A percentile compares a stretch with the other conserved stretches of the same genome.
phyloP scores from a whole-genome alignment of 2,888 invertebrate genomes.

The Drosophila neotestacea region DNA sequence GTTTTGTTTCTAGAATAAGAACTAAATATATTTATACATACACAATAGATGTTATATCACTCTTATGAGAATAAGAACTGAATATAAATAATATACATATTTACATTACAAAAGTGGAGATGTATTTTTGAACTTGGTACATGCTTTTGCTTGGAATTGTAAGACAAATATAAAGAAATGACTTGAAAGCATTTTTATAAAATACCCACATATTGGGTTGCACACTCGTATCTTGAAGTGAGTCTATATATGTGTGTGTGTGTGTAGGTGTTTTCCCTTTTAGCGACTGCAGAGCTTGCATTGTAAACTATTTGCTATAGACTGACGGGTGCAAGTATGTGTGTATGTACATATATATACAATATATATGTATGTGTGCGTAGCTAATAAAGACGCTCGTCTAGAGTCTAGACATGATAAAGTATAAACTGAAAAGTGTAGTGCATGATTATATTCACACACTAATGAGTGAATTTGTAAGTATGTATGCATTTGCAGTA shows the following conservation, averaged over 20 bases:
- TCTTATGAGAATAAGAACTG: too few relatives aligned
- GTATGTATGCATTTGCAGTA: constrained; percentile 17
- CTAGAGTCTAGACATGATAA: constrained; percentile 80
- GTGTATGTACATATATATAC: not conserved
- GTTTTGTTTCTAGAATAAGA: too few relatives aligned
- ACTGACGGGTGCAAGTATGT: not conserved
- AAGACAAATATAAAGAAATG: constrained; percentile 17
- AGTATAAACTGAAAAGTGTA: constrained; percentile 53
- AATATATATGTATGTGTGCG: constrained; percentile 31
- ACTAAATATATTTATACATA: too few relatives aligned
- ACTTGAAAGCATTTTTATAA: constrained; percentile 28
- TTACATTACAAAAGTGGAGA: too few relatives aligned
- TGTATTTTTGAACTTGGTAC: too few relatives aligned
- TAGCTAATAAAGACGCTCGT: constrained; percentile 59
- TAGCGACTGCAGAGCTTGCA: constrained; percentile 19
- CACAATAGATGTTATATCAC: too few relatives aligned
- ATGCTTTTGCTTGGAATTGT: too few relatives aligned
- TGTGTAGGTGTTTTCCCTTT: not conserved
- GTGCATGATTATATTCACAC: not conserved
- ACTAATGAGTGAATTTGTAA: constrained; percentile 19
- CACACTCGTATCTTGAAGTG: constrained; percentile 3
- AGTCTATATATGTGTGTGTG: not conserved
- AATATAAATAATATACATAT: too few relatives aligned
- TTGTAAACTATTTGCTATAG: constrained; percentile 36
- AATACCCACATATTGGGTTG: not conserved